These are phyloP conservation scores for Oedothorax gibbosus DNA, from an alignment of 1,140 invertebrate species.

Conservation along the genomic window DNA sequence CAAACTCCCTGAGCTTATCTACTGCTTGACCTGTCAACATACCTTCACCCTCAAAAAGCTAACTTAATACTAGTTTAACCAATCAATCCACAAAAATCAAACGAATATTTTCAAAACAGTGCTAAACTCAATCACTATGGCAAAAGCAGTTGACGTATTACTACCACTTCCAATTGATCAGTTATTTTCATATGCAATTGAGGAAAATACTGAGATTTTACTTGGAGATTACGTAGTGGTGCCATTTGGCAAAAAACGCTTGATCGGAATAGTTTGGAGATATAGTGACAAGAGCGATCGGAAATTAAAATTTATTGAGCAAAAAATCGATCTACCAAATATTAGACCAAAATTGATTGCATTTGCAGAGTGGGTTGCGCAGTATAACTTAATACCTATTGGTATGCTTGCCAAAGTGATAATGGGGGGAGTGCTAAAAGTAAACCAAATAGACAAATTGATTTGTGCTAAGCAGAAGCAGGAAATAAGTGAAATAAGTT, in stretches of 20 bases:
- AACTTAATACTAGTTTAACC: too few relatives aligned
- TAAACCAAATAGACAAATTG: slow-evolving; percentile 1
- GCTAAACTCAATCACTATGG: background rate
- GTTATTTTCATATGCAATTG: slow-evolving; percentile 1
- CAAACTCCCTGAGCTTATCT: too few relatives aligned
- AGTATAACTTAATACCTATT: background rate
- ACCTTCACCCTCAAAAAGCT: too few relatives aligned
- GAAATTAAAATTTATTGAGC: background rate
- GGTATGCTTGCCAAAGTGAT: slow-evolving; percentile 2
- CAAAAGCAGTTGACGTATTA: background rate
- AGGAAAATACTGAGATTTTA: background rate
- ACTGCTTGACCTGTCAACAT: too few relatives aligned
- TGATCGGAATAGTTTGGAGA: slow-evolving; percentile 1
- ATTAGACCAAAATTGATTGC: slow-evolving; percentile 1
- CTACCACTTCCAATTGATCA: slow-evolving; percentile 2
- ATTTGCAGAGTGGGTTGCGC: background rate
- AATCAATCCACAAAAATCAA: too few relatives aligned
- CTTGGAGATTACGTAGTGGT: background rate
- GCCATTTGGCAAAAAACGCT: slow-evolving; percentile 2
- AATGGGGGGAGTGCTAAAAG: background rate
- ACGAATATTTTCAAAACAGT: background rate
- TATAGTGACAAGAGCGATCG: background rate
- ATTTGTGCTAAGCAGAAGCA: background rate
- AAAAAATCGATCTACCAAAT: slow-evolving; percentile 1
- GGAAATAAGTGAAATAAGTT: slow-evolving; percentile 3